Evolutionary conservation across 37 sponge, comb jelly and placozoan genomes (phyloP).

Genomic region (Haliclona indistincta): DNA sequence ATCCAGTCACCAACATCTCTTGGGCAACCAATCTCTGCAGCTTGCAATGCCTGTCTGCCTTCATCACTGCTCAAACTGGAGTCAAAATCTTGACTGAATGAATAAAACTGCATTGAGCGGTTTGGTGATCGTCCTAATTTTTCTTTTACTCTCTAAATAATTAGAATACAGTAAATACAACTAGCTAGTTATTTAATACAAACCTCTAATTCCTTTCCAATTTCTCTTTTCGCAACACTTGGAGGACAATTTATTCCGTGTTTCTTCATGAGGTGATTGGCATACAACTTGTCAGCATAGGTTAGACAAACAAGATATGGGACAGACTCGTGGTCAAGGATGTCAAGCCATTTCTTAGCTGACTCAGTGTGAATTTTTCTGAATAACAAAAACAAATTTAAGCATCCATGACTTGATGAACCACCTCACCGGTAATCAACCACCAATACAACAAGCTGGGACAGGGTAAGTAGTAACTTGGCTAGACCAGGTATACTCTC

Average conservation of each 20-base stretch:
- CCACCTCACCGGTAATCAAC: conserved; percentile 47
- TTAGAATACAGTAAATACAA: not conserved
- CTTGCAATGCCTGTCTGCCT: conserved; percentile 4
- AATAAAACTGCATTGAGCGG: conserved; percentile 23
- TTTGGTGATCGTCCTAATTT: conserved; percentile 16
- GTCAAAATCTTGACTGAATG: conserved; percentile 12
- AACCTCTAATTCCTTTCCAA: conserved; percentile 14
- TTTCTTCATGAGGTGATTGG: conserved; percentile 1
- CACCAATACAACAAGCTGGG: conserved; percentile 36
- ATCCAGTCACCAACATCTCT: conserved; percentile 17
- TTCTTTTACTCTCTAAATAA: conserved; percentile 16
- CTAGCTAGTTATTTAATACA: not conserved
- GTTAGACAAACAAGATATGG: conserved; percentile 17
- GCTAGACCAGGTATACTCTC: conserved; percentile 22
- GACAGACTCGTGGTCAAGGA: not conserved
- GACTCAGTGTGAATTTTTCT: conserved; percentile 13
- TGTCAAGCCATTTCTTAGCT: conserved; percentile 1
- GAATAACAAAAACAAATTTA: not conserved
- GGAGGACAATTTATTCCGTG: not conserved
- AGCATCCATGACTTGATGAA: not conserved
- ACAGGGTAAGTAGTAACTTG: conserved; percentile 8
- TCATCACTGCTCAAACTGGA: conserved; percentile 2
- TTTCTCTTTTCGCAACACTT: not conserved
- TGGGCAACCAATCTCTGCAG: not conserved
- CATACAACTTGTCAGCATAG: conserved; percentile 35